Conservation (phyloP, 2,797 vertebrate genomes). For the Sebastes hubbsi region DNA sequence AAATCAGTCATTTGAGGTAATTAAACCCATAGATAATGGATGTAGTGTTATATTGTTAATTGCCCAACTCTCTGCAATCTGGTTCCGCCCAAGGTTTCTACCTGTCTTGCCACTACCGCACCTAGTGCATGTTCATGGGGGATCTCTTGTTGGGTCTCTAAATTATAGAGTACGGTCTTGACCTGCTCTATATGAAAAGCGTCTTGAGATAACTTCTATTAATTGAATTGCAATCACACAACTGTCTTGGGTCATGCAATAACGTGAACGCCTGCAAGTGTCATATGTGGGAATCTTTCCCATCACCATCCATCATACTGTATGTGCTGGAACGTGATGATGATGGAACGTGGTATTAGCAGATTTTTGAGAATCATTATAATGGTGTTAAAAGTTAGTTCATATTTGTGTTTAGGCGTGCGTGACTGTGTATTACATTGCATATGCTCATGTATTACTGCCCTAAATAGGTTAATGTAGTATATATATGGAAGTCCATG, state of each 20-base stretch:
- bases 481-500: not conserved
- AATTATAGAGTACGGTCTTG: too few species aligned
- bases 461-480: not conserved
- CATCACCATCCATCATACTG: not conserved
- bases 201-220: too few species aligned
- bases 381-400: not conserved
- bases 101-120: too few species aligned
- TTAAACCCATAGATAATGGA: not conserved
- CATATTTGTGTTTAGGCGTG: not conserved
- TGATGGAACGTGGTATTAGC: not conserved
- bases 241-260: not conserved
- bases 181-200: too few species aligned
- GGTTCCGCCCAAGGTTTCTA: too few species aligned
- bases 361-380: not conserved
- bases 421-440: not conserved
- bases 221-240: not conserved
- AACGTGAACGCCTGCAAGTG: not conserved
- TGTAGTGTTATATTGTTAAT: not conserved
- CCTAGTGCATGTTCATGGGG: too few species aligned
- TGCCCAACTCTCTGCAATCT: not conserved
- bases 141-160: too few species aligned
- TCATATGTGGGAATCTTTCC: not conserved
- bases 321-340: too few species aligned
- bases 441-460: not conserved
- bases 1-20: not conserved